phyloP scores from a whole-genome alignment of 2,888 invertebrate species.

The Sarcophaga rosellei region DNA sequence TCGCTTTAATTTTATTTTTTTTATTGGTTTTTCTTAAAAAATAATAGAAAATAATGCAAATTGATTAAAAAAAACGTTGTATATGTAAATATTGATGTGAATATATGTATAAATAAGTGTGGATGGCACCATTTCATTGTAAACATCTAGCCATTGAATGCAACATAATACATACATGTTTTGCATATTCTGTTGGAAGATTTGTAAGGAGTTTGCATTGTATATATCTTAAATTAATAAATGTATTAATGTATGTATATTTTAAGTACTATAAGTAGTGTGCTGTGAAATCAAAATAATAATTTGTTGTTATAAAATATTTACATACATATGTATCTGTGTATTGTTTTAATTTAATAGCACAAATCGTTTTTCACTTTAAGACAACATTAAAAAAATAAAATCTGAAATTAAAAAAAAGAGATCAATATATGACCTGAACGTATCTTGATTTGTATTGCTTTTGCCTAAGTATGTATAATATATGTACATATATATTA shows the following conservation, averaged over 20 bases:
- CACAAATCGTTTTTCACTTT: no score
- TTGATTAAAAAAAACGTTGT: not conserved
- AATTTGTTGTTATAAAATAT: no score
- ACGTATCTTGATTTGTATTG: no score
- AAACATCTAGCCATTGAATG: slow-evolving; percentile 2
- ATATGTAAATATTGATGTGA: not conserved
- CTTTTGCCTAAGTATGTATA: not conserved
- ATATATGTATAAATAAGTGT: slow-evolving; percentile 9
- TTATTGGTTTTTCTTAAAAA: not conserved
- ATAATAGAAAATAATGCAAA: not conserved
- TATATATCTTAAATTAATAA: not conserved
- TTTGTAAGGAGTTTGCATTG: not conserved
- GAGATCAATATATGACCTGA: no score
- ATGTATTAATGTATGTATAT: not conserved
- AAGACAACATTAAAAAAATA: no score
- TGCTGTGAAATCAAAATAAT: slow-evolving; percentile 20
- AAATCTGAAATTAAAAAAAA: no score
- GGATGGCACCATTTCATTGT: slow-evolving; percentile 57
- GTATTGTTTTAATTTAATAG: no score
- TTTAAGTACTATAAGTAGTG: slow-evolving; percentile 44
- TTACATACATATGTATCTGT: no score
- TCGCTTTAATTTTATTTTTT: no score
- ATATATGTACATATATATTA: not conserved
- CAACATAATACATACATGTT: not conserved
- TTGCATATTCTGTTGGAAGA: not conserved